These are phyloP conservation scores for Drosophila picticornis DNA, from an alignment of 2,888 invertebrate species.

Conservation along the genomic window DNA sequence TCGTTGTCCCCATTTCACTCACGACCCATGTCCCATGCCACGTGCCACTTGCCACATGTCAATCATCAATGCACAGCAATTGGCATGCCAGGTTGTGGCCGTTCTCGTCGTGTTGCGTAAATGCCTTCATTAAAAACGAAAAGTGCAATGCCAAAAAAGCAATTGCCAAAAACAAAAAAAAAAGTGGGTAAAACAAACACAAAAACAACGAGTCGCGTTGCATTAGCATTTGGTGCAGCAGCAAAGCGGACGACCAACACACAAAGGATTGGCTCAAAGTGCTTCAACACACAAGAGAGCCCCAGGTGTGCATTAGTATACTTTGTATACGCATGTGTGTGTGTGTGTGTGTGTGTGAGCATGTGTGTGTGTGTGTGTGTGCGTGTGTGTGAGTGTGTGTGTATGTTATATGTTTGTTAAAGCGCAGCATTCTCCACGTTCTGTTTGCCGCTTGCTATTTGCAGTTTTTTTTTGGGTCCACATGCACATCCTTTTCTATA, in stretches of 20 bases:
- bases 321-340: constrained; percentile 2
- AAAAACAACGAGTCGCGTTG: not conserved
- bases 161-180: constrained; percentile 31
- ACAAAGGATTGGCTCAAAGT: constrained; percentile 64
- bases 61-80: constrained; percentile 11
- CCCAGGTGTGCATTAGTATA: constrained; percentile 46
- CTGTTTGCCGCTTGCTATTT: constrained; percentile 43
- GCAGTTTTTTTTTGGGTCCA: constrained; percentile 24
- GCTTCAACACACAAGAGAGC: constrained; percentile 51
- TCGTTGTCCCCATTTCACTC: not conserved
- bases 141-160: constrained; percentile 43
- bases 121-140: constrained; percentile 62
- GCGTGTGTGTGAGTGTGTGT: constrained; percentile 7
- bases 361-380: constrained; percentile 10
- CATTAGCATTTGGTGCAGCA: constrained; percentile 9
- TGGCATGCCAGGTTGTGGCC: constrained; percentile 6
- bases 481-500: constrained; percentile 3
- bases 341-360: constrained; percentile 7
- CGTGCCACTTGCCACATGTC: not conserved
- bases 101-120: constrained; percentile 29
- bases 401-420: constrained; percentile 35
- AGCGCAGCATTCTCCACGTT: constrained; percentile 45
- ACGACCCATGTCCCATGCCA: not conserved
- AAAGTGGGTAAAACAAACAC: not conserved
- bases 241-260: constrained; percentile 47